These are phyloP conservation scores for Bovichtus variegatus DNA, from an alignment of 2,797 vertebrate species.

Conservation along the genomic window DNA sequence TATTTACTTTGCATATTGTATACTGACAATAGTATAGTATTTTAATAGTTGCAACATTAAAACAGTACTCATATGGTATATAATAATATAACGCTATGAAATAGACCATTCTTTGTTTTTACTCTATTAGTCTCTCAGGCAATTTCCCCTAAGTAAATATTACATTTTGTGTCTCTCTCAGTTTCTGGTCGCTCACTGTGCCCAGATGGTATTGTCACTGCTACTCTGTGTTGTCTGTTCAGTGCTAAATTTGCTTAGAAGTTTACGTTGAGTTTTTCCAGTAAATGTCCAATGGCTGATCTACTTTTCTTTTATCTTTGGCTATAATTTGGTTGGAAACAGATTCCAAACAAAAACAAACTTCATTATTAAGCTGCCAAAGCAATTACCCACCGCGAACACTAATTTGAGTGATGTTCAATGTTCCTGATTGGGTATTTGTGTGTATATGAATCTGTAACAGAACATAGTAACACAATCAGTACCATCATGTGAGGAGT, in stretches of 20 bases:
- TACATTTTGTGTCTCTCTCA: background rate
- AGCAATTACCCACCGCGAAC: background rate
- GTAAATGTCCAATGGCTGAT: background rate
- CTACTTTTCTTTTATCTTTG: background rate
- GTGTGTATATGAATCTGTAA: background rate
- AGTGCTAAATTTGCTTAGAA: background rate
- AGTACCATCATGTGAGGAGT: background rate
- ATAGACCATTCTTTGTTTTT: background rate
- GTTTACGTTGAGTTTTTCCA: background rate
- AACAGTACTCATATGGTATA: background rate
- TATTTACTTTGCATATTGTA: no score
- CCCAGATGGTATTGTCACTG: background rate
- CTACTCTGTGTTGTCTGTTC: background rate
- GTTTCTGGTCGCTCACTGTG: background rate
- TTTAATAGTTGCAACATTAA: background rate
- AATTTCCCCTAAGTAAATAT: no score
- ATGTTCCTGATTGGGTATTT: constrained; percentile 14
- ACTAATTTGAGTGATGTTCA: background rate
- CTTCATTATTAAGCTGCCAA: background rate
- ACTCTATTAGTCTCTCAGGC: background rate
- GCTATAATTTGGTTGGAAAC: background rate
- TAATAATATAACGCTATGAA: background rate
- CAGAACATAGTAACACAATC: constrained; percentile 2
- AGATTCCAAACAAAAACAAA: background rate
- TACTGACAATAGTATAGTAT: no score